Evolutionary conservation across 2,113 vertebrate species (phyloP), one percentile per base, ranked within the genome.

Genomic region (Perccottus glenii): DNA sequence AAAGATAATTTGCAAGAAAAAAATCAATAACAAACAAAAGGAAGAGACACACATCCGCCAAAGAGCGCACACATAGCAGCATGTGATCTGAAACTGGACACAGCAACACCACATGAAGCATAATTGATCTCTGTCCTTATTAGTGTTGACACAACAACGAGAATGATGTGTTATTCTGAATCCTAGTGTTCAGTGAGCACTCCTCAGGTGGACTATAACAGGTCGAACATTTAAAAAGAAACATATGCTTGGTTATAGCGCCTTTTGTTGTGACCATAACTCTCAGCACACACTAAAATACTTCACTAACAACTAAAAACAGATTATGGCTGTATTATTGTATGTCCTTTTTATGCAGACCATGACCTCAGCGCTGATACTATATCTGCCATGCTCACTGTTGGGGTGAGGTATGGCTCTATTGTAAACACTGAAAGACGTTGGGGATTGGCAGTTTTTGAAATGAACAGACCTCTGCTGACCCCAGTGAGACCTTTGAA

Each of bases 391-490:
- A 46, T n/a, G 44, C 53, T 64, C 5, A 63, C 65, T 69, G 45
- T 67, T 78, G 59, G 60, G 59, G 67, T 87, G 64, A 61, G 66
- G 16, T 65, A 67, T 70, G 64, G 77, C 67, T 65, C 63, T 61
- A 66, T 42, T 51, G 49, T 60, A 73, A 77, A 82, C 47, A 51
- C 53, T 12, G 38, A 64, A 62, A 8, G 60, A 69, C 51, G 46
- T 66, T 70, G 44, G 62, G 78, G 75, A 79, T 33, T 65, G 86
- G 84, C 78, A 79, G 67, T 49, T 81, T 78, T 52, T 78, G 32
- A 70, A 70, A 78, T 43, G 72, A 73, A 35, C 61, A 58, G 70
- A 66, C 64, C 70, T 70, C 60, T 4, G 15, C 64, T 33, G 62
- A 67, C 75, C 71, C 69, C 59, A 27, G 61, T 67, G 77, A 76